phyloP scores from a whole-genome alignment of 2,888 invertebrate species.

The Formica aserva region DNA sequence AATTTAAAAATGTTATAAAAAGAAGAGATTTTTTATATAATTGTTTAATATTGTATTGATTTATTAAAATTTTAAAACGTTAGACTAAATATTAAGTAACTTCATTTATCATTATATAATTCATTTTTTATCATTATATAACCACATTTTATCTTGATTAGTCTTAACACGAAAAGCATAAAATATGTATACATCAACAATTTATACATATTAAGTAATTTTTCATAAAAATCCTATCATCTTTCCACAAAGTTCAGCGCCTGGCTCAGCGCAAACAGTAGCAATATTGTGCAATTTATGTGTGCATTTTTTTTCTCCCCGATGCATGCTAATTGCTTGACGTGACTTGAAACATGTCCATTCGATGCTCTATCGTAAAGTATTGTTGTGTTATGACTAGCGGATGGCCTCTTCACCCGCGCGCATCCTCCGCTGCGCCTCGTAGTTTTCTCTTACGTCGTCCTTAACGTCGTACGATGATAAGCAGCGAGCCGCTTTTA shows the following conservation, averaged over 20 bases:
- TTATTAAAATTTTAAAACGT: neutral
- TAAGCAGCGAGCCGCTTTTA: neutral
- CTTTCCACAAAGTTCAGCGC: neutral
- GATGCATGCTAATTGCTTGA: constrained; percentile 20
- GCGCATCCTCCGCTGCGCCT: neutral
- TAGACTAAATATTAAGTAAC: neutral
- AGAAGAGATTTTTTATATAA: neutral
- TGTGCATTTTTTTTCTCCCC: neutral
- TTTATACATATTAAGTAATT: neutral
- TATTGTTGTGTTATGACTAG: constrained; percentile 73
- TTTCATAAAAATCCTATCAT: neutral
- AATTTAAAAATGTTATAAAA: neutral
- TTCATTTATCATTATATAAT: too few relatives aligned
- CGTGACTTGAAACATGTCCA: neutral
- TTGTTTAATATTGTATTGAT: neutral
- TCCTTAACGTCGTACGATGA: constrained; percentile 4
- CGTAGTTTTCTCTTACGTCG: neutral
- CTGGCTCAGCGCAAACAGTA: neutral
- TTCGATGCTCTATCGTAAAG: constrained; percentile 56
- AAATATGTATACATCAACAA: neutral
- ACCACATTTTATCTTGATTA: neutral
- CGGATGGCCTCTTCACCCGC: constrained; percentile 76
- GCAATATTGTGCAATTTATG: neutral
- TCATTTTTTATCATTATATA: too few relatives aligned
- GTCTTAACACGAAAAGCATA: neutral